phyloP scores from a whole-genome alignment of 2,888 invertebrate genomes.

The Acronicta leporina region DNA sequence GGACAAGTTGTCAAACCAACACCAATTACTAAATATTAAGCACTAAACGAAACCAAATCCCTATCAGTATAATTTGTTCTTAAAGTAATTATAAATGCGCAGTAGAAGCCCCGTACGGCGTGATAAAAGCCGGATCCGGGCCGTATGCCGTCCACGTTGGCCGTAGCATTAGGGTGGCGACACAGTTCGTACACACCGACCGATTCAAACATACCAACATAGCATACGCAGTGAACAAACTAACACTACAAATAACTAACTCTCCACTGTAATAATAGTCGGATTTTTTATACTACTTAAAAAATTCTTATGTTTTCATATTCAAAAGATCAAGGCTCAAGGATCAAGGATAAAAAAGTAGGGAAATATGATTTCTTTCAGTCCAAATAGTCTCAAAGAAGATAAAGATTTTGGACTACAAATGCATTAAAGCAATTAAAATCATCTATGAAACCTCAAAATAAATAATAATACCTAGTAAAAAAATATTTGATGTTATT shows the following conservation, averaged over 20 bases:
- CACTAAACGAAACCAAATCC: constrained; percentile 55
- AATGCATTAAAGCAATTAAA: too few relatives aligned
- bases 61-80: constrained; percentile 66
- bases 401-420: too few relatives aligned
- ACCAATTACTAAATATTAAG: constrained; percentile 17
- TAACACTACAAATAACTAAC: constrained; percentile 23
- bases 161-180: constrained; percentile 71
- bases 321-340: too few relatives aligned
- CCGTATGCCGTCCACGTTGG: constrained; percentile 79
- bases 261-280: neutral
- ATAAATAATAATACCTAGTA: too few relatives aligned
- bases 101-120: constrained; percentile 58
- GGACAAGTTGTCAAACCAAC: neutral
- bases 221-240: constrained; percentile 27
- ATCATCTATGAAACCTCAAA: too few relatives aligned
- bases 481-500: too few relatives aligned
- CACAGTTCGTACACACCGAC: constrained; percentile 51
- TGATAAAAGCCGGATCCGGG: constrained; percentile 69
- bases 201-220: constrained; percentile 55
- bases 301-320: too few relatives aligned
- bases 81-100: constrained; percentile 76
- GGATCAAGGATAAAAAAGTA: too few relatives aligned
- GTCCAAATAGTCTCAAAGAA: too few relatives aligned
- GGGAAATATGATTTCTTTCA: too few relatives aligned
- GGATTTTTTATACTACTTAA: neutral